Evolutionary conservation across 2,888 invertebrate species (phyloP), one percentile per base, ranked within the genome.

Genomic region (Molorchus minor): DNA sequence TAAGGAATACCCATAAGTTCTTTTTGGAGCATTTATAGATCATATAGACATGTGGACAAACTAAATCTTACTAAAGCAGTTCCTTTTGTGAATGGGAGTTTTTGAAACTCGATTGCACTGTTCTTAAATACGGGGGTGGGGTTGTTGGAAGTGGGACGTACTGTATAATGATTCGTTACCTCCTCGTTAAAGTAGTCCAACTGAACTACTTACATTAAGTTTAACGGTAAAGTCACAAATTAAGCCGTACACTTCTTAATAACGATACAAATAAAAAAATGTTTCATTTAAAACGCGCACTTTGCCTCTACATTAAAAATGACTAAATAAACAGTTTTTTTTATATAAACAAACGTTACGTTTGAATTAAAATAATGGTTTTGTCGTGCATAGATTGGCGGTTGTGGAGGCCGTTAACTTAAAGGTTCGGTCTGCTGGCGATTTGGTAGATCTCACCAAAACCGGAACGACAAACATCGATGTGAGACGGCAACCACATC

Each of bases 161-260:
- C n/a, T n/a, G n/a, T n/a, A 46, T 74, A 67, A 77, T 73, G 73
- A 78, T 71, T 81, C 81, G 81, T 81, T 79, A 79, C 81, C 81
- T 82, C 81, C 81, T 81, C 81, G 79, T 76, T 70, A 66, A 70
- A 62, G 69, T 73, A 71, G 69, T 72, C 67, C 66, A 67, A 67
- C 68, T 69, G 64, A 49, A 49, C 49, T 38, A 61, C 58, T n/a
- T 65, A 61, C 62, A 64, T 54, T 62, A 67, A 61, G 38, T 61
- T 51, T 60, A 65, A n/a, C 51, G 58, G 62, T 52, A 61, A 65
- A 56, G 35, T 56, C 38, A 44, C 46, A 56, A 44, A 61, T 52
- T 49, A 56, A 64, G 57, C 43, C 49, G 56, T 33, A 57, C 57
- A 51, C 33, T 29, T 38, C n/a, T 45, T 59, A 64, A 58, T 43